These are phyloP conservation scores for Dolichotis patagonum DNA, from an alignment of 2,113 vertebrate genomes.

Conservation along the genomic window DNA sequence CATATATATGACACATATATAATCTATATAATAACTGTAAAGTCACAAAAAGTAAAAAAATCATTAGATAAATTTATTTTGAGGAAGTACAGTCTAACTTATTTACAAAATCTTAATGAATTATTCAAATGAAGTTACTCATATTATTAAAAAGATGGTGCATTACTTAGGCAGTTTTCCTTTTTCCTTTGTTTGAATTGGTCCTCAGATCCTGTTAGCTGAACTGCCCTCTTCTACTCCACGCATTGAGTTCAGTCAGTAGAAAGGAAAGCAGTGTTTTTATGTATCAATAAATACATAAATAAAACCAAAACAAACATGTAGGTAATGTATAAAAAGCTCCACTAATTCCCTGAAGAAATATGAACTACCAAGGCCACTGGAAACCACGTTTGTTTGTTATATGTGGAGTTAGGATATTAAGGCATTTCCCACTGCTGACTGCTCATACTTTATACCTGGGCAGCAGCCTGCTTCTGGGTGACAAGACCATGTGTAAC, in stretches of 20 bases:
- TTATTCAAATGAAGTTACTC: slow-evolving; percentile 18
- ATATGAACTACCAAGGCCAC: not conserved
- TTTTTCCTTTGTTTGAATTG: not conserved
- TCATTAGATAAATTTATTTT: not conserved
- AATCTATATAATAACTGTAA: not conserved
- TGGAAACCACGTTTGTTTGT: not conserved
- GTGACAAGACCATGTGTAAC: not conserved
- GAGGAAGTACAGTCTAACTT: not conserved
- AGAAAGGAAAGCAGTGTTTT: slow-evolving; percentile 22
- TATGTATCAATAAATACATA: not conserved
- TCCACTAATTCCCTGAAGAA: not conserved
- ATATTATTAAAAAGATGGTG: not conserved
- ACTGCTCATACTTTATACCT: not conserved
- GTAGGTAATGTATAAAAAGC: not conserved
- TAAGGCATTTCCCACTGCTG: not conserved
- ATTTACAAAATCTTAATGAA: not conserved
- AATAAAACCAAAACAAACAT: not conserved
- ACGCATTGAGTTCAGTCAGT: not conserved
- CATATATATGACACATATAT: too few species aligned
- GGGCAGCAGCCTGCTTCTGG: not conserved
- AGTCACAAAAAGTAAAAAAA: slow-evolving; percentile 23
- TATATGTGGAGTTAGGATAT: not conserved
- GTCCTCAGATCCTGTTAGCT: not conserved
- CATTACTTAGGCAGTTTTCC: not conserved
- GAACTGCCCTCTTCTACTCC: not conserved